Percentiles rank a stretch among this genome's conserved stretches.
Conservation (phyloP, 2,888 invertebrate species). For the Macroteleia sp. region DNA sequence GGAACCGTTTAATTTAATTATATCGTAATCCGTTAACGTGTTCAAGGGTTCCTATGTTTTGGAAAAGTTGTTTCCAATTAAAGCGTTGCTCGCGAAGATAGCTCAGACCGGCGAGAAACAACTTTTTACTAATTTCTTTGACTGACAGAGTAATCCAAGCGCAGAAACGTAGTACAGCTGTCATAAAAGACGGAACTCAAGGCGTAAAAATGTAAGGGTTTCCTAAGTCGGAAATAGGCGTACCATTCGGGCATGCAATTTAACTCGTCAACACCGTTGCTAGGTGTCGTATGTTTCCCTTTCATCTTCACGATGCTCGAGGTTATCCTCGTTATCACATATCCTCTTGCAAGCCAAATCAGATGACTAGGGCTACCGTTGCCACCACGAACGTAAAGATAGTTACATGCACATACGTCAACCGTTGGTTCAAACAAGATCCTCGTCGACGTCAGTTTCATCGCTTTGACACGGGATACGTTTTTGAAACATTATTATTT, state of each 20-base stretch:
- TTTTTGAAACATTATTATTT: conserved; percentile 53
- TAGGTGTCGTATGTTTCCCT: conserved; percentile 48
- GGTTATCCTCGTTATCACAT: conserved; percentile 57
- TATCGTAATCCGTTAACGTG: conserved; percentile 6
- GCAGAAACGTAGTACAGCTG: conserved; percentile 17
- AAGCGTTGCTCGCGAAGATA: conserved; percentile 3
- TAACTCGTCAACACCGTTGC: conserved; percentile 44
- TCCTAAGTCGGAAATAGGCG: conserved; percentile 25
- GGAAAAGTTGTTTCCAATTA: conserved; percentile 24
- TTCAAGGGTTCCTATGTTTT: neutral
- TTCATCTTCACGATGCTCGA: conserved; percentile 47
- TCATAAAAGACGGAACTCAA: conserved; percentile 19
- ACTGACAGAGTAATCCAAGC: conserved; percentile 75
- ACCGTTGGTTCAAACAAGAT: conserved; percentile 50
- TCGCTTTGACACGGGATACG: conserved; percentile 55
- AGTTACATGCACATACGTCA: conserved; percentile 52
- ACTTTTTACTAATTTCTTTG: conserved; percentile 72
- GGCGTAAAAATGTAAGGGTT: conserved; percentile 52
- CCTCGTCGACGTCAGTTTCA: conserved; percentile 30
- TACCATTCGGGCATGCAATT: conserved; percentile 49
- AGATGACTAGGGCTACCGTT: conserved; percentile 44
- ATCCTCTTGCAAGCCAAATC: conserved; percentile 53
- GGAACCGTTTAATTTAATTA: neutral
- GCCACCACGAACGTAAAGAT: conserved; percentile 35
- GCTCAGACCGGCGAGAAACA: conserved; percentile 18